These are phyloP conservation scores for Melipona quadrifasciata DNA, from an alignment of 1,140 invertebrate species.

Conservation along the genomic window DNA sequence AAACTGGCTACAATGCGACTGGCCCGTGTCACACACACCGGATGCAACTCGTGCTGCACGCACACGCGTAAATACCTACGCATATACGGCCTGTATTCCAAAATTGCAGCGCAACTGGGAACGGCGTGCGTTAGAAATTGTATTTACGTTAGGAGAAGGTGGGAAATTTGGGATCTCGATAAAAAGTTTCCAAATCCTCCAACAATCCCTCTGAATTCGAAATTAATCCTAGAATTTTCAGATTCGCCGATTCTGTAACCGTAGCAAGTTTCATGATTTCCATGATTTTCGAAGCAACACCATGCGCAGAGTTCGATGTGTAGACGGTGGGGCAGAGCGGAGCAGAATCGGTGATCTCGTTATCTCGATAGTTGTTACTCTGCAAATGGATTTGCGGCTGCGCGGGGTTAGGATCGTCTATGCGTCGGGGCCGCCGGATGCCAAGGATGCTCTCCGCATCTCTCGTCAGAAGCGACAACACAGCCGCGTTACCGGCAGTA, in stretches of 20 bases:
- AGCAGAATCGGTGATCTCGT: constrained; percentile 74
- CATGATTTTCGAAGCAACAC: too few relatives aligned
- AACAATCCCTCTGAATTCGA: too few relatives aligned
- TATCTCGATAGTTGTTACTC: constrained; percentile 72
- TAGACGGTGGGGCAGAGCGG: constrained; percentile 34
- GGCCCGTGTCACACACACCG: constrained; percentile 61
- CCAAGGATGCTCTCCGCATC: not conserved
- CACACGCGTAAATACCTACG: not conserved
- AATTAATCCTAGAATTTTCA: too few relatives aligned
- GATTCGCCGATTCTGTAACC: too few relatives aligned
- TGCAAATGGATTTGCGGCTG: constrained; percentile 75
- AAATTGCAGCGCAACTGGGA: not conserved
- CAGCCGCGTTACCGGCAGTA: not conserved
- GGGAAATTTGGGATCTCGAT: not conserved
- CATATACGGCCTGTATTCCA: not conserved
- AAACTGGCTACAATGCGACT: constrained; percentile 31
- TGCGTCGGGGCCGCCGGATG: not conserved
- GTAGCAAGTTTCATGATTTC: too few relatives aligned
- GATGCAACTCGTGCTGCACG: constrained; percentile 34
- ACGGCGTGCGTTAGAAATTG: not conserved
- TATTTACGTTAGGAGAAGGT: not conserved
- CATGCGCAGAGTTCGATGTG: not conserved
- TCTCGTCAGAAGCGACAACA: not conserved
- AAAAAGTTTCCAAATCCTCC: too few relatives aligned
- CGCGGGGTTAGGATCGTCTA: constrained; percentile 68